Evolutionary conservation across 2,113 vertebrate genomes (phyloP), one percentile per base, ranked within the genome.

Genomic region (Puntigrus tetrazona): DNA sequence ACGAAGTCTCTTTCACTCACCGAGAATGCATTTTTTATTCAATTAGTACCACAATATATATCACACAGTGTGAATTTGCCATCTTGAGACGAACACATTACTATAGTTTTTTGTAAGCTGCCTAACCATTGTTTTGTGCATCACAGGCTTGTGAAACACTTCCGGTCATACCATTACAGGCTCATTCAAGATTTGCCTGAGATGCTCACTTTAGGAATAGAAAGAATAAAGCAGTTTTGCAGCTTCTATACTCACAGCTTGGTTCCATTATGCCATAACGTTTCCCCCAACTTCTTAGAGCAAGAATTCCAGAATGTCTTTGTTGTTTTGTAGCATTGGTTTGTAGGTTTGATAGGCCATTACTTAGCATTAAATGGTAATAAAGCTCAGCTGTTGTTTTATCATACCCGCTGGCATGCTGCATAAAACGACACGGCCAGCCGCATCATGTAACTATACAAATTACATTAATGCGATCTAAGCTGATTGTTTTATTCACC

Each of bases 311-410:
- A 25, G 41, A 25, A 18, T 36, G 18, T 36, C 31, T 67, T 41
- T 45, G 72, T 47, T 14, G 18, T 74, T 74, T 74, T 75, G 72
- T 75, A 50, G 72, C 43, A 75, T 27, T 75, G 25, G 43, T 29
- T 18, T 74, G 69, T n/a, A 72, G 31, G 22, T 41, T 73, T 45
- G 55, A 80, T 47, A 38, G 31, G 20, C 50, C 31, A 31, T 65
- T 80, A 65, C 25, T 80, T 67, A 38, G 45, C 61, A 81, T 70
- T 70, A 36, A 69, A 36, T 50, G 43, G 27, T 70, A 81, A 69
- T 69, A 77, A 57, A 82, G 18, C 45, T 69, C 22, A 72, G 57
- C 41, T 65, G 73, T 67, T 83, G 55, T 83, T 78, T 72, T 59
- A 86, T 82, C 45, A 41, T 52, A 41, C 47, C 14, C 27, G 36